Evolutionary conservation across 2,888 invertebrate species (phyloP).

Genomic region (Apamea sordens): DNA sequence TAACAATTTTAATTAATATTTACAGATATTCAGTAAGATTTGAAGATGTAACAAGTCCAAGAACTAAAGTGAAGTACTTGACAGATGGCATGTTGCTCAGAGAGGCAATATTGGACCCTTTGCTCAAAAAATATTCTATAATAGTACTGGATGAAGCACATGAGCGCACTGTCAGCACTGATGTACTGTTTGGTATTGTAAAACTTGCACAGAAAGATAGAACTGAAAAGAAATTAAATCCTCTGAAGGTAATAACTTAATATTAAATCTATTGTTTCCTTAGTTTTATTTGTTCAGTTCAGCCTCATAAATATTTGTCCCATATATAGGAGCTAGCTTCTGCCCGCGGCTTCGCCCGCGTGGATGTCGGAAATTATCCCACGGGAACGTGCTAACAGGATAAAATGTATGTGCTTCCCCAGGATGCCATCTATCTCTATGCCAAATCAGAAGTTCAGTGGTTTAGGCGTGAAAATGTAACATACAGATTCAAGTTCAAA

Average conservation of each 20-base stretch:
- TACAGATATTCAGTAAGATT: conserved; percentile 95
- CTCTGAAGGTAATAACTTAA: conserved; percentile 91
- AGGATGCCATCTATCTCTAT: too few relatives aligned
- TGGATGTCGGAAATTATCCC: too few relatives aligned
- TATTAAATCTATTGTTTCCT: background rate
- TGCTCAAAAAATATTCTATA: conserved; percentile 94
- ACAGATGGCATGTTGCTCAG: conserved; percentile 98
- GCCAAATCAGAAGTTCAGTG: too few relatives aligned
- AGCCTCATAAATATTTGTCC: background rate
- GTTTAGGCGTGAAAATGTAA: too few relatives aligned
- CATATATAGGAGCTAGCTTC: background rate
- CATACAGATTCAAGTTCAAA: too few relatives aligned
- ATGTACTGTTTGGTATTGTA: conserved; percentile 97
- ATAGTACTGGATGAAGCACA: conserved; percentile 98
- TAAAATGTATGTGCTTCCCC: too few relatives aligned
- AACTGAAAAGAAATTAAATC: conserved; percentile 89
- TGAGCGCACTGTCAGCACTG: conserved; percentile 98
- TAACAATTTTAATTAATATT: conserved; percentile 36
- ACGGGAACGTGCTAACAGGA: too few relatives aligned
- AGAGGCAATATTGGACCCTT: conserved; percentile 95
- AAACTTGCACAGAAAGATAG: conserved; percentile 95
- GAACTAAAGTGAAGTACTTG: conserved; percentile 96
- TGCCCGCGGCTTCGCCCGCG: too few relatives aligned
- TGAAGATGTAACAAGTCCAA: conserved; percentile 95
- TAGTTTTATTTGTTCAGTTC: background rate